phyloP scores from a whole-genome alignment of 2,797 vertebrate species.

The Spondyliosoma cantharus region DNA sequence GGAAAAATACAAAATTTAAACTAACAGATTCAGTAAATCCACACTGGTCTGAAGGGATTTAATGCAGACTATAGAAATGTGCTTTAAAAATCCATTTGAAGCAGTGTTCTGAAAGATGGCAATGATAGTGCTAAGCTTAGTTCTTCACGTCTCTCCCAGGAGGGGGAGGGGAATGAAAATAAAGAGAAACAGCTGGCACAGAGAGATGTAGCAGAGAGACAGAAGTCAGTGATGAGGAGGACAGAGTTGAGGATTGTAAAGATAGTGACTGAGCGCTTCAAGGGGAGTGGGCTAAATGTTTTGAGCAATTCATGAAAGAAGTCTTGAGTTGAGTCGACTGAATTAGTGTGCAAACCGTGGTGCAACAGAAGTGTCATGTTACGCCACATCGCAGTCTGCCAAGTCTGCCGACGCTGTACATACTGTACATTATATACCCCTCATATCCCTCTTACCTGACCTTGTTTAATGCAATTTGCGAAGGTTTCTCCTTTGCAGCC shows the following conservation, averaged over 20 bases:
- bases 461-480: too few species aligned
- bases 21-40: neutral
- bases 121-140: neutral
- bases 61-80: neutral
- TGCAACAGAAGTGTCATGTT: neutral
- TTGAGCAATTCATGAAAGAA: neutral
- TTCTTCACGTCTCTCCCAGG: neutral
- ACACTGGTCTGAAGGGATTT: neutral
- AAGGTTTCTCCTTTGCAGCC: too few species aligned
- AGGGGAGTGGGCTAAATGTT: neutral
- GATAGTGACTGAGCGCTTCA: too few species aligned
- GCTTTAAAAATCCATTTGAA: neutral
- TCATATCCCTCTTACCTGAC: too few species aligned
- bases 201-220: neutral
- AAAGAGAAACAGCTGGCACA: neutral
- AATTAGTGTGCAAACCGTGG: neutral
- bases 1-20: too few species aligned
- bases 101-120: slow-evolving; percentile 10
- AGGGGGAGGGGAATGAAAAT: neutral
- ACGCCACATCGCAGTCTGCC: neutral
- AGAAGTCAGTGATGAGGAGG: neutral
- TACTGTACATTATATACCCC: neutral
- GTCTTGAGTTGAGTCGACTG: neutral
- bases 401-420: too few species aligned
- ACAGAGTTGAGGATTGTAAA: neutral